These are phyloP conservation scores for Epirrhoe alternata DNA, from an alignment of 2,888 invertebrate genomes.

Conservation along the genomic window DNA sequence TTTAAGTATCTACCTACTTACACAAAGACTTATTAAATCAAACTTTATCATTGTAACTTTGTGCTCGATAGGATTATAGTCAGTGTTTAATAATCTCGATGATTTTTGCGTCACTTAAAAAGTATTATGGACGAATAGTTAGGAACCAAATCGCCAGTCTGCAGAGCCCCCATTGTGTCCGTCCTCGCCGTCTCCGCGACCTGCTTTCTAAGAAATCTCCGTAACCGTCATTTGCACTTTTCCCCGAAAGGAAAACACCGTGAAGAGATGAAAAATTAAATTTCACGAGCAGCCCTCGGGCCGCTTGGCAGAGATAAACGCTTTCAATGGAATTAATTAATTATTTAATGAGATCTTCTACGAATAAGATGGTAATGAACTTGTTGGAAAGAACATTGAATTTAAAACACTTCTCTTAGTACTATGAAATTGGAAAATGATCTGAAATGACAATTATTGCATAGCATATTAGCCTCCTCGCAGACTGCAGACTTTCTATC, in stretches of 20 bases:
- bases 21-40: too few species aligned
- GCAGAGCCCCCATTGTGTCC: slow-evolving; percentile 50
- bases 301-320: slow-evolving; percentile 34
- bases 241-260: slow-evolving; percentile 68
- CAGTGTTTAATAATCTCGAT: too few species aligned
- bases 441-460: neutral
- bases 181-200: slow-evolving; percentile 56
- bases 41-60: too few species aligned
- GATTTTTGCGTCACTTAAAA: too few species aligned
- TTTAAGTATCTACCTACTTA: too few species aligned
- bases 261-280: slow-evolving; percentile 77
- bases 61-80: too few species aligned
- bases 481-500: too few species aligned
- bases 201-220: slow-evolving; percentile 66
- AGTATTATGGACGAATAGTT: too few species aligned
- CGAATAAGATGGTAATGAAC: slow-evolving; percentile 26
- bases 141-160: slow-evolving; percentile 51
- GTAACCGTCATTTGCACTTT: slow-evolving; percentile 79
- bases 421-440: neutral
- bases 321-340: slow-evolving; percentile 37
- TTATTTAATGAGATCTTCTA: slow-evolving; percentile 37
- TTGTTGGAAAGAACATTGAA: slow-evolving; percentile 17
- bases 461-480: too few species aligned
- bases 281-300: slow-evolving; percentile 63
- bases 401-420: slow-evolving; percentile 25